phyloP scores from a whole-genome alignment of 1,140 invertebrate species.

The Eupeodes corollae region DNA sequence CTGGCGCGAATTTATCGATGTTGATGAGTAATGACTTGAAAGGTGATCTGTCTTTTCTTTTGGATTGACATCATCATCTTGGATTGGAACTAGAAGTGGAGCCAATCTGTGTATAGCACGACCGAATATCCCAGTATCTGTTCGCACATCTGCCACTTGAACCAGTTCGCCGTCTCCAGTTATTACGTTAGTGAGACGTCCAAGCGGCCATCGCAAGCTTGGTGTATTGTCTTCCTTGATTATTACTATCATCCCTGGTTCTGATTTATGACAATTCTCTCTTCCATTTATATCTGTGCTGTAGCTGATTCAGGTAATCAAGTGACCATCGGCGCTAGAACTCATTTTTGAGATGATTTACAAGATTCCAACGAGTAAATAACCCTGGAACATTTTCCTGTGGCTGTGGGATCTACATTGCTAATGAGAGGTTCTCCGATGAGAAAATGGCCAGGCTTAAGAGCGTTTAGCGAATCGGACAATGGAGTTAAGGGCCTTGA shows the following conservation, averaged over 20 bases:
- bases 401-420: too few relatives aligned
- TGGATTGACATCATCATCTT: too few relatives aligned
- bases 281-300: slow-evolving; percentile 23
- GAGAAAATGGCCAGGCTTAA: slow-evolving; percentile 30
- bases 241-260: slow-evolving; percentile 26
- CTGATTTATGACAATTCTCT: slow-evolving; percentile 4
- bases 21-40: too few relatives aligned
- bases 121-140: slow-evolving; percentile 12
- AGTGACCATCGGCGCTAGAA: slow-evolving; percentile 11
- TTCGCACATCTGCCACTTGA: slow-evolving; percentile 20
- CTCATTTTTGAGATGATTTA: too few relatives aligned
- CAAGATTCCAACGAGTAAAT: too few relatives aligned
- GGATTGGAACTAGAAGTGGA: too few relatives aligned
- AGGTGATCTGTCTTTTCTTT: too few relatives aligned
- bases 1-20: too few relatives aligned
- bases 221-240: slow-evolving; percentile 28
- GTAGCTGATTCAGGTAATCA: slow-evolving; percentile 18
- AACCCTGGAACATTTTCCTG: too few relatives aligned
- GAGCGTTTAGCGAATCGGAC: slow-evolving; percentile 12
- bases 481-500: slow-evolving; percentile 13
- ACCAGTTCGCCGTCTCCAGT: slow-evolving; percentile 18
- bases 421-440: slow-evolving; percentile 14
- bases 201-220: slow-evolving; percentile 26
- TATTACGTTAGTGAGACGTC: slow-evolving; percentile 15
- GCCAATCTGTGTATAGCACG: too few relatives aligned